phyloP scores from a whole-genome alignment of 2,888 invertebrate genomes.

The Crioceris asparagi region DNA sequence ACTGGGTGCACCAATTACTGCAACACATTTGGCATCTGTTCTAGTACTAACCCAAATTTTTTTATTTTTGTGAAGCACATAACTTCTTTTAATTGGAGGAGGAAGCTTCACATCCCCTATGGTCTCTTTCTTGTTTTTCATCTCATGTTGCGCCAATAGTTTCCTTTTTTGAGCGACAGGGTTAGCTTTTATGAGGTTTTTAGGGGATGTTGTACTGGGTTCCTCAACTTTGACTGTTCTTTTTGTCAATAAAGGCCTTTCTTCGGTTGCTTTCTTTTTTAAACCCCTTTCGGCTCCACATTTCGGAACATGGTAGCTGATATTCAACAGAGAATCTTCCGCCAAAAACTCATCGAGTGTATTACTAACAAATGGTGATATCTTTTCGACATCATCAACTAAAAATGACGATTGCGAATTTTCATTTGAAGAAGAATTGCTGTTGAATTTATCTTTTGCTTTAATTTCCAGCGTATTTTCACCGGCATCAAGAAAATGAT shows the following conservation, averaged over 20 bases:
- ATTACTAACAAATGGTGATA: constrained; percentile 40
- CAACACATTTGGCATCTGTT: constrained; percentile 14
- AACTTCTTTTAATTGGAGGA: constrained; percentile 15
- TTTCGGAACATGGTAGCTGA: constrained; percentile 36
- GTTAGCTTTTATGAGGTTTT: constrained; percentile 2
- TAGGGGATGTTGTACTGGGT: background rate
- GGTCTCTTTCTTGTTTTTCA: constrained; percentile 6
- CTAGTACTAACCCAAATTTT: constrained; percentile 22
- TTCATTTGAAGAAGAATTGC: constrained; percentile 2
- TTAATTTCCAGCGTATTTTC: too few relatives aligned
- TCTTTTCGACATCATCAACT: constrained; percentile 10
- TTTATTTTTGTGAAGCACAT: constrained; percentile 20
- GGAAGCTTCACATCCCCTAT: constrained; percentile 3
- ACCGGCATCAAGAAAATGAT: too few relatives aligned
- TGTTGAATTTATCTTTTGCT: constrained; percentile 2
- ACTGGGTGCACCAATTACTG: constrained; percentile 17
- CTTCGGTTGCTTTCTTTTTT: constrained; percentile 6
- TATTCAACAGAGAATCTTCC: constrained; percentile 38
- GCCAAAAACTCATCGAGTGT: constrained; percentile 42
- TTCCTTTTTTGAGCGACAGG: constrained; percentile 43
- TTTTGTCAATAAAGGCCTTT: background rate
- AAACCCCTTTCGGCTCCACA: constrained; percentile 30
- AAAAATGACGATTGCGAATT: constrained; percentile 1
- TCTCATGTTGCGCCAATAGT: constrained; percentile 27
- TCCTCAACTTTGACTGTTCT: background rate